These are phyloP conservation scores for Hippocampus zosterae DNA, from an alignment of 2,113 vertebrate species.

Conservation along the genomic window DNA sequence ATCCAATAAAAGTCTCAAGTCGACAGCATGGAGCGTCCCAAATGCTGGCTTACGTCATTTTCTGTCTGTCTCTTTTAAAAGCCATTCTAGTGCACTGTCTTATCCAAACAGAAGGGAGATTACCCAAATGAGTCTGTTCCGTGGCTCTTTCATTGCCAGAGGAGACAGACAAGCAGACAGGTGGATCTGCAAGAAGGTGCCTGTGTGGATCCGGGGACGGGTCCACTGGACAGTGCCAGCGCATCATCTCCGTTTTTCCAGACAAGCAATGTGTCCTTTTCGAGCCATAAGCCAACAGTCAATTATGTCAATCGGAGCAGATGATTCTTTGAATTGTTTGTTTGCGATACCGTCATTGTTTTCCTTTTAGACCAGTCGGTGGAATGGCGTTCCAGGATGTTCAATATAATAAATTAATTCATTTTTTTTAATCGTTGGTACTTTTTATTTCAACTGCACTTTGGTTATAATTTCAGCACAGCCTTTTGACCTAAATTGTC, in stretches of 20 bases:
- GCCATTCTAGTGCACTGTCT: constrained; percentile 30
- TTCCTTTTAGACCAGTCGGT: constrained; percentile 58
- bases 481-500: too few relatives aligned
- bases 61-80: neutral
- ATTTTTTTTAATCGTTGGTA: too few relatives aligned
- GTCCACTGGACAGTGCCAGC: constrained; percentile 20
- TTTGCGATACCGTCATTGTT: constrained; percentile 67
- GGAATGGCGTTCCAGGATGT: constrained; percentile 59
- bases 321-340: constrained; percentile 72
- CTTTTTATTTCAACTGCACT: neutral
- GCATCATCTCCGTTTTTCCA: constrained; percentile 30
- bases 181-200: constrained; percentile 45
- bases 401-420: too few relatives aligned
- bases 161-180: constrained; percentile 49
- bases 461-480: neutral
- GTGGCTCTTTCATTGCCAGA: constrained; percentile 43
- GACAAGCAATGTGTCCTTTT: constrained; percentile 52
- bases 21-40: neutral
- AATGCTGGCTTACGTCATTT: neutral
- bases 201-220: constrained; percentile 32
- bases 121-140: constrained; percentile 64
- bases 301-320: constrained; percentile 58
- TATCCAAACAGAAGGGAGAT: constrained; percentile 50
- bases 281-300: constrained; percentile 48
- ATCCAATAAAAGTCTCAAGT: constrained; percentile 32